These are phyloP conservation scores for Branchellion lobata DNA, from an alignment of 2,888 invertebrate species.

Conservation along the genomic window DNA sequence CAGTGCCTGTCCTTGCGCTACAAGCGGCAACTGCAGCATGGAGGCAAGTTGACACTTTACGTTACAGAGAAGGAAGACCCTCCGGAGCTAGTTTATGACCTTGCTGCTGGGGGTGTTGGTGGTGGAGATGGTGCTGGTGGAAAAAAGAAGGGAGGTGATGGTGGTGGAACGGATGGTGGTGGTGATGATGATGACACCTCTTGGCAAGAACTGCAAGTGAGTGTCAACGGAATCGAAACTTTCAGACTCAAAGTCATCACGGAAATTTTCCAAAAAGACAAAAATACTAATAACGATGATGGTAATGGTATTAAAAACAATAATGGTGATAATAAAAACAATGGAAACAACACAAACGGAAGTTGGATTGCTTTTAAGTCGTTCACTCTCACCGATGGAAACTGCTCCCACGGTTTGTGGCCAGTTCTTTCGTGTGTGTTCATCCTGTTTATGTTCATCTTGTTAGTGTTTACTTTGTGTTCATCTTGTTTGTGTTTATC, in stretches of 20 bases:
- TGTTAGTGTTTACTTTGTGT: too few species aligned
- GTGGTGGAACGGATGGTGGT: too few species aligned
- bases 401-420: neutral
- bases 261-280: neutral
- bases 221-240: neutral
- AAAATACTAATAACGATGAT: neutral
- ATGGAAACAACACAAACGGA: neutral
- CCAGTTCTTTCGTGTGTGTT: too few species aligned
- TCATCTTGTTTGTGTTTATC: too few species aligned
- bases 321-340: neutral
- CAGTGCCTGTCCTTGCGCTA: neutral
- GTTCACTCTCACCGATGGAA: neutral
- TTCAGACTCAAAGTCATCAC: neutral
- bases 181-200: neutral
- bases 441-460: too few species aligned
- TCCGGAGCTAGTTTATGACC: neutral
- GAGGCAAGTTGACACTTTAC: neutral
- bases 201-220: neutral
- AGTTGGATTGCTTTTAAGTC: constrained; percentile 4
- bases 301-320: too few species aligned
- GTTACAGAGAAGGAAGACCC: neutral
- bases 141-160: too few species aligned
- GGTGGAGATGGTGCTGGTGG: too few species aligned
- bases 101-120: too few species aligned
- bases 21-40: neutral